Evolutionary conservation across 35 echinoderm and acorn worm genomes (phyloP), one percentile per base, ranked within the genome.

Genomic region (Heliocidaris tuberculata): DNA sequence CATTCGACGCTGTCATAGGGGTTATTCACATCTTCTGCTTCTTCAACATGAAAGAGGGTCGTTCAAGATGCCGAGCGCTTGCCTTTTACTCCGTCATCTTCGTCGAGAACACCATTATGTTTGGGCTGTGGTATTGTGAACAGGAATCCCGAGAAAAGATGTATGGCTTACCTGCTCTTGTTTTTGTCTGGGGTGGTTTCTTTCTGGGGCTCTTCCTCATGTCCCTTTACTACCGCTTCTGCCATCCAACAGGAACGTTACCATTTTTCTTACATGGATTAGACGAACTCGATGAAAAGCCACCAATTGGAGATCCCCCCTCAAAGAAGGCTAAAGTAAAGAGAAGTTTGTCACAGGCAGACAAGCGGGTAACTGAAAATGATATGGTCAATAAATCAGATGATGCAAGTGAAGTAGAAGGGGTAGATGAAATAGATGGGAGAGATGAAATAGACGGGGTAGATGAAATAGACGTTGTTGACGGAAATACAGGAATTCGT

Each of bases 21-120:
- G 88, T 97, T 49, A 94, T 99, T 52, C 96, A 99, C 85, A 95
- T 99, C 47, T 99, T 99, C 93, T 97, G 96, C 93, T 99, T 97
- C 93, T 99, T 99, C 89, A 99, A 99, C 90, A 95, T 99, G 95
- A 99, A 99, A 85, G 98, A 99, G 54, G 98, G 98, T 27, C 85
- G 90, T 16, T 96, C 98, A 2, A 85, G 96, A 29, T 99, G 95
- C 48, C 52, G 96, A n/a, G 94, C 95, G 0, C 1, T 94, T 15
- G 32, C 94, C 32, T 99, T 96, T 85, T 99, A 99, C 59, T 29
- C 85, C 19, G 47, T 99, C 15, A 94, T 95, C 19, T 97, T 99
- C 48, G 32, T 99, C 4, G 98, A 97, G 89, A 99, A 99, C 92
- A 96, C 96, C 16, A 52, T 96, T n/a, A 94, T 99, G 93, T 95